These are phyloP conservation scores for Acrossocheilus fasciatus DNA, from an alignment of 2,797 vertebrate species.

Conservation along the genomic window DNA sequence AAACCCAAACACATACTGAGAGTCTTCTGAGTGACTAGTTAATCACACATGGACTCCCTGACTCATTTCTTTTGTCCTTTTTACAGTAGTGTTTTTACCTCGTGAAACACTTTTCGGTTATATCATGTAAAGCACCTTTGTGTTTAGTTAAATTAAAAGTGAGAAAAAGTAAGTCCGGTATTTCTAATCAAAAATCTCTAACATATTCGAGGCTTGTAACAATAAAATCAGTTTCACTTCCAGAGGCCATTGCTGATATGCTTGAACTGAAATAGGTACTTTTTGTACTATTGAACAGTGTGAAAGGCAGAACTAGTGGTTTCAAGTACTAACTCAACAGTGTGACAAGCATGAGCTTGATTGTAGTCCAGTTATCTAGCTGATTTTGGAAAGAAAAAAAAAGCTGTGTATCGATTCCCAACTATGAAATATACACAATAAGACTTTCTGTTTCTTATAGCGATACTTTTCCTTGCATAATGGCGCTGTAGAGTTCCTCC, in stretches of 20 bases:
- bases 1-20: background rate
- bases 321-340: background rate
- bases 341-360: background rate
- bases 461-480: slow-evolving; percentile 72
- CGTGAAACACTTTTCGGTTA: background rate
- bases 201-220: background rate
- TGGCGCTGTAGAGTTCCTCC: slow-evolving; percentile 71
- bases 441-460: slow-evolving; percentile 70
- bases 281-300: background rate
- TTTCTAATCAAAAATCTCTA: background rate
- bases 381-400: background rate
- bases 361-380: background rate
- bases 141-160: background rate
- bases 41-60: background rate
- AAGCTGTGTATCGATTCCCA: background rate
- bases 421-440: background rate
- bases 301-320: background rate
- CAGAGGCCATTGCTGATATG: background rate
- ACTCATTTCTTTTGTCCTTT: background rate
- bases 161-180: too few species aligned
- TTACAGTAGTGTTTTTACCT: background rate
- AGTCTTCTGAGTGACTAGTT: background rate
- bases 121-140: background rate
- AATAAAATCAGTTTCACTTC: background rate
- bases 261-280: background rate